phyloP scores from a whole-genome alignment of 1,140 invertebrate genomes.

The Drosophila repleta region DNA sequence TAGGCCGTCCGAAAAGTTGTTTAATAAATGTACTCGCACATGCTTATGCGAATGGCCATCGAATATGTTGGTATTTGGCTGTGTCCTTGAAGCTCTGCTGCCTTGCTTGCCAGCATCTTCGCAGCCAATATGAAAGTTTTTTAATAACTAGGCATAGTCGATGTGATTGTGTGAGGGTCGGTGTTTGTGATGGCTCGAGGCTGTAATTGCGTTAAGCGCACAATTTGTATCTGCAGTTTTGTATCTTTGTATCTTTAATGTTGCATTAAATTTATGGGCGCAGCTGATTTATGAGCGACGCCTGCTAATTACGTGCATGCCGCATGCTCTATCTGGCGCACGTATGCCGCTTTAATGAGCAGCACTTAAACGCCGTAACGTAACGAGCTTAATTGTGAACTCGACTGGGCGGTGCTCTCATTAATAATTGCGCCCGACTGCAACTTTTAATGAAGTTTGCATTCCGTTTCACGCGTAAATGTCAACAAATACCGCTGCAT shows the following conservation, averaged over 20 bases:
- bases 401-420: slow-evolving; percentile 47
- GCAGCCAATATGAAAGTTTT: slow-evolving; percentile 41
- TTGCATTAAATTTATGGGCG: slow-evolving; percentile 52
- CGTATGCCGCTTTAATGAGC: slow-evolving; percentile 53
- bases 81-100: slow-evolving; percentile 38
- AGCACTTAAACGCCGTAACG: slow-evolving; percentile 69
- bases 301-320: slow-evolving; percentile 65
- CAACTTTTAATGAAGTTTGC: slow-evolving; percentile 79
- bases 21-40: slow-evolving; percentile 80
- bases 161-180: no score
- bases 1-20: slow-evolving; percentile 58
- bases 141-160: slow-evolving; percentile 32
- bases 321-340: slow-evolving; percentile 2
- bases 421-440: slow-evolving; percentile 67
- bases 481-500: slow-evolving; percentile 31
- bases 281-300: slow-evolving; percentile 63
- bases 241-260: slow-evolving; percentile 39
- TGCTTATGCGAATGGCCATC: slow-evolving; percentile 47
- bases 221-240: slow-evolving; percentile 56
- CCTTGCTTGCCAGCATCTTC: slow-evolving; percentile 3
- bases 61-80: slow-evolving; percentile 38
- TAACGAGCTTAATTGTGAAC: slow-evolving; percentile 75
- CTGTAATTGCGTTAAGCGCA: slow-evolving; percentile 51
- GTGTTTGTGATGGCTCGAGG: background rate
- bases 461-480: slow-evolving; percentile 44